A percentile compares a stretch with the other conserved stretches of the same genome.
phyloP scores from a whole-genome alignment of 2,797 vertebrate genomes.

The Emydoidea blandingii region DNA sequence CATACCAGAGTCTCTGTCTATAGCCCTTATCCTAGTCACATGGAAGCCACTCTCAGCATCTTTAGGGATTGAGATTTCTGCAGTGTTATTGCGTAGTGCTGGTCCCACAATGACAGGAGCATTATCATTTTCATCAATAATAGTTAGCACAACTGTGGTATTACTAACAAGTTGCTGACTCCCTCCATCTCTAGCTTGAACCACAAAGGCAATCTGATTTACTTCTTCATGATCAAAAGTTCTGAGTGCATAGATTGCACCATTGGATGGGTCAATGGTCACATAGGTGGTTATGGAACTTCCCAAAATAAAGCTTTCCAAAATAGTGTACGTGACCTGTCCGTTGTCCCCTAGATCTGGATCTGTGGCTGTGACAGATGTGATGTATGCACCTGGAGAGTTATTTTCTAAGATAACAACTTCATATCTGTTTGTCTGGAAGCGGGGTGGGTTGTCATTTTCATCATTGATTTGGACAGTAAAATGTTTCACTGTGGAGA shows the following conservation, averaged over 20 bases:
- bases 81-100: conserved; percentile 89
- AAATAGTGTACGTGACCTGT: conserved; percentile 94
- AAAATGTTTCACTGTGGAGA: conserved; percentile 96
- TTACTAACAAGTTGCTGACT: conserved; percentile 88
- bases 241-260: conserved; percentile 93
- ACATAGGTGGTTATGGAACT: conserved; percentile 93
- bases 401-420: conserved; percentile 97
- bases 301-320: conserved; percentile 88
- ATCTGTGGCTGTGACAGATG: conserved; percentile 93
- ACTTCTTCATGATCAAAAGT: conserved; percentile 97
- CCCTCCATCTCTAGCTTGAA: conserved; percentile 93
- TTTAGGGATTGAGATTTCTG: conserved; percentile 90
- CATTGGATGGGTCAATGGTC: conserved; percentile 95
- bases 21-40: conserved; percentile 89
- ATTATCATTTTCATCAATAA: conserved; percentile 97
- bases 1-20: conserved; percentile 92
- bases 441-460: conserved; percentile 95
- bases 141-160: conserved; percentile 90
- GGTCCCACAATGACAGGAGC: conserved; percentile 91
- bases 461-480: conserved; percentile 95
- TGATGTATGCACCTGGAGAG: conserved; percentile 93
- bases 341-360: conserved; percentile 95
- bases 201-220: conserved; percentile 89
- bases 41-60: conserved; percentile 90
- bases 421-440: conserved; percentile 94